Evolutionary conservation across 2,797 vertebrate genomes (phyloP), one percentile per base, ranked within the genome.

Genomic region (Siniperca scherzeri): DNA sequence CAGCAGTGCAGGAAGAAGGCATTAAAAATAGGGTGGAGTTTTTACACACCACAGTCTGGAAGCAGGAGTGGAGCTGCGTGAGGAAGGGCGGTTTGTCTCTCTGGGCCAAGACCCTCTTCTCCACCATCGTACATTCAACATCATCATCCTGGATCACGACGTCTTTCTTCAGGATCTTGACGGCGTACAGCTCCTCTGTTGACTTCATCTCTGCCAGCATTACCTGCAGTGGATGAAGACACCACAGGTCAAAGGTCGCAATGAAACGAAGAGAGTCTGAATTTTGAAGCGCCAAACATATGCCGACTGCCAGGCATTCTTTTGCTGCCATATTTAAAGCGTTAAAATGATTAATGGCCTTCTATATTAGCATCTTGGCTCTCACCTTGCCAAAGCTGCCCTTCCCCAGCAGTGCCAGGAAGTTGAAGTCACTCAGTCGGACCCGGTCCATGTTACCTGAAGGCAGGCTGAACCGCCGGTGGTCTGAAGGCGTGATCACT

Each of bases 71-170:
- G 4, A 99, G 97, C 90, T 97, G 97, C 0, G 98, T 99, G 87
- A 99, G 96, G 94, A 99, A 99, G 0, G 97, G 97, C 0, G 98
- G 98, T 71, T 99, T 99, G 78, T 99, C 98, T 1, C 95, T 93
- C 89, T 98, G 94, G 0, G 98, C 98, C 82, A 99, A 89, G 2
- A 99, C 98, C 17, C 98, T 94, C 89, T 99, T 99, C 84, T 99
- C 98, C 80, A 99, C 97, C 98, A 99, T 99, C 11, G 98, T 99
- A 82, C 98, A 99, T 82, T 99, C 98, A 4, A 99, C 98, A 0
- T 99, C 98, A 0, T 99, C 98, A 0, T 99, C 98, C 91, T 99
- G 98, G 91, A 99, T 99, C 89, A 99, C 98, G 19, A 99, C 98
- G 0, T 99, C 98, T 84, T 99, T 99, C 87, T 99, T 99, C 87